Evolutionary conservation across 2,797 vertebrate genomes (phyloP).

Genomic region (Aulostomus chinensis): DNA sequence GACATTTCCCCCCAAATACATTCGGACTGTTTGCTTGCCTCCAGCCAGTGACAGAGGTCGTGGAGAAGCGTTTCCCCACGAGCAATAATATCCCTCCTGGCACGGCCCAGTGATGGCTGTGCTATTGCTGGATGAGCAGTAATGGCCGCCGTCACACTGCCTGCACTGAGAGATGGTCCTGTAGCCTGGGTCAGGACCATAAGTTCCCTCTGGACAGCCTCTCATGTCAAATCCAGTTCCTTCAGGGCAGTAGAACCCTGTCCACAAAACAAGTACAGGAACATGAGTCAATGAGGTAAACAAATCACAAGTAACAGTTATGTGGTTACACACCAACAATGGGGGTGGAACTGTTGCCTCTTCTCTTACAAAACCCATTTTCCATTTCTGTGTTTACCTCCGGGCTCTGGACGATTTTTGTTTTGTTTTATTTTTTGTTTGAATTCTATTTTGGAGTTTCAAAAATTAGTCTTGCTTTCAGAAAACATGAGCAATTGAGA

Average conservation of each 20-base stretch:
- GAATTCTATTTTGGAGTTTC: too few relatives aligned
- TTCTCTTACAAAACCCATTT: too few relatives aligned
- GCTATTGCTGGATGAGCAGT: slow-evolving; percentile 82
- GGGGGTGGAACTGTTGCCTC: too few relatives aligned
- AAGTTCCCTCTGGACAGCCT: slow-evolving; percentile 85
- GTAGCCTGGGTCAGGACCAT: slow-evolving; percentile 76
- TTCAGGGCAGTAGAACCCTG: slow-evolving; percentile 89
- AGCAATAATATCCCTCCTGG: slow-evolving; percentile 86
- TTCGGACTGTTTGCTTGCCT: slow-evolving; percentile 64
- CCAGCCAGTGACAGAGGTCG: slow-evolving; percentile 63
- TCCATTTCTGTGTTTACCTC: too few relatives aligned
- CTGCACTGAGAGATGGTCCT: slow-evolving; percentile 74
- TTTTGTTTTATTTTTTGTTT: too few relatives aligned
- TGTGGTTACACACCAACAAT: too few relatives aligned
- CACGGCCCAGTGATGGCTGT: slow-evolving; percentile 82
- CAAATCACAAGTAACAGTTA: too few relatives aligned
- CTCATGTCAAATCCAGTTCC: slow-evolving; percentile 79
- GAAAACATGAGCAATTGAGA: too few relatives aligned
- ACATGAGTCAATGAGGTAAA: background rate
- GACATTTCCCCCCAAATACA: background rate
- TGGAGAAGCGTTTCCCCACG: slow-evolving; percentile 76
- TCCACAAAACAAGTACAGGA: slow-evolving; percentile 18
- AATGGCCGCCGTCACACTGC: slow-evolving; percentile 84
- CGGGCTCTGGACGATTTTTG: too few relatives aligned
- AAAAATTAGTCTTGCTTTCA: too few relatives aligned